A percentile compares a stretch with the other conserved stretches of the same genome.
phyloP scores from a whole-genome alignment of 2,797 vertebrate genomes.

The Peromyscus aztecus region DNA sequence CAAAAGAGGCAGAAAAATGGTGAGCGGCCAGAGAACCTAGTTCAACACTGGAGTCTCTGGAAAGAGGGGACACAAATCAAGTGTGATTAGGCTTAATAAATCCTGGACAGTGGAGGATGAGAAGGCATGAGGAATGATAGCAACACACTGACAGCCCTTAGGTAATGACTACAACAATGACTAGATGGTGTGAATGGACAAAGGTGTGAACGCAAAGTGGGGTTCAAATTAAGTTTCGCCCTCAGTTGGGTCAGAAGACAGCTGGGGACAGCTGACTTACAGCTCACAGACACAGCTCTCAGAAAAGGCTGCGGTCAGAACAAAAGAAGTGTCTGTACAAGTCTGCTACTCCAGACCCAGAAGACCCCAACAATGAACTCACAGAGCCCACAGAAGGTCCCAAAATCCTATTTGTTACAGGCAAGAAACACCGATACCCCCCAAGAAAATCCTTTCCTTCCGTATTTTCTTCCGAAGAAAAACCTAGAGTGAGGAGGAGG shows the following conservation, averaged over 20 bases:
- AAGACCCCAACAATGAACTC: background rate
- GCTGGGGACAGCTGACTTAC: background rate
- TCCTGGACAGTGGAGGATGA: background rate
- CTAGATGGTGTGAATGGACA: no score
- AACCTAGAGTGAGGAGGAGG: background rate
- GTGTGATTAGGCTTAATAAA: background rate
- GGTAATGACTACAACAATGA: background rate
- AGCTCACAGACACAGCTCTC: background rate
- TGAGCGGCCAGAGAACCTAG: background rate
- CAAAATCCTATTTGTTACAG: conserved; percentile 19
- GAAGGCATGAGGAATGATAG: background rate
- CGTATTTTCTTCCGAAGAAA: conserved; percentile 57
- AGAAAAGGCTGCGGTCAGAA: background rate
- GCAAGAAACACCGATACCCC: conserved; percentile 11
- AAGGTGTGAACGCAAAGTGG: background rate
- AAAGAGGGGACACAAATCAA: background rate
- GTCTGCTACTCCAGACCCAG: background rate
- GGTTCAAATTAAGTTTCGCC: background rate
- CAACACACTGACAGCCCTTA: background rate
- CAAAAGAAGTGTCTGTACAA: background rate
- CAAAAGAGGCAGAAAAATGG: background rate
- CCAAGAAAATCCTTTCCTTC: conserved; percentile 25
- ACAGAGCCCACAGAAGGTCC: conserved; percentile 7
- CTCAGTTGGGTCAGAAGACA: background rate
- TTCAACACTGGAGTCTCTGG: background rate